Evolutionary conservation across 2,797 vertebrate genomes (phyloP).

Genomic region (Darevskia mixta): DNA sequence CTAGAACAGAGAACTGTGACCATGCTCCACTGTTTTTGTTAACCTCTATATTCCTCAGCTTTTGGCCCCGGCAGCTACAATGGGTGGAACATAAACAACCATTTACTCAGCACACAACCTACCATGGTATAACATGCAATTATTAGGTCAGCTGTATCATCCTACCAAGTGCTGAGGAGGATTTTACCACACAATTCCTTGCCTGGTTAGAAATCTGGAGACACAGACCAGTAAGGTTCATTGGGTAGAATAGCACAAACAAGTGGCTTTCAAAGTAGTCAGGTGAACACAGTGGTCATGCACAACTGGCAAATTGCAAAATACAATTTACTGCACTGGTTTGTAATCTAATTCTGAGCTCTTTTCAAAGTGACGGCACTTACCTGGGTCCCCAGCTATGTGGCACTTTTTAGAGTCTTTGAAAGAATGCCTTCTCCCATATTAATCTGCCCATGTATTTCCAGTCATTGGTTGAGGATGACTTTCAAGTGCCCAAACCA

Average conservation of each 20-base stretch:
- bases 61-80: background rate
- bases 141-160: background rate
- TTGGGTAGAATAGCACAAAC: background rate
- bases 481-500: background rate
- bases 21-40: background rate
- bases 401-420: too few species aligned
- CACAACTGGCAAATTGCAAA: background rate
- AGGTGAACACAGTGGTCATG: background rate
- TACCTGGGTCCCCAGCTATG: too few species aligned
- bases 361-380: too few species aligned
- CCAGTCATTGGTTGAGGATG: background rate
- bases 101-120: background rate
- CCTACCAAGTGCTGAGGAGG: background rate
- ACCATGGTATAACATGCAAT: background rate
- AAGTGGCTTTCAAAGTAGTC: background rate
- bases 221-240: background rate
- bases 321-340: too few species aligned
- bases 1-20: background rate
- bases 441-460: too few species aligned
- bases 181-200: background rate
- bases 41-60: background rate
- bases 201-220: background rate
- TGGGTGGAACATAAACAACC: background rate
- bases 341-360: too few species aligned
- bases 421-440: too few species aligned